Evolutionary conservation across 2,888 invertebrate genomes (phyloP), one percentile per base, ranked within the genome.

Genomic region (Heliconius ismenius): DNA sequence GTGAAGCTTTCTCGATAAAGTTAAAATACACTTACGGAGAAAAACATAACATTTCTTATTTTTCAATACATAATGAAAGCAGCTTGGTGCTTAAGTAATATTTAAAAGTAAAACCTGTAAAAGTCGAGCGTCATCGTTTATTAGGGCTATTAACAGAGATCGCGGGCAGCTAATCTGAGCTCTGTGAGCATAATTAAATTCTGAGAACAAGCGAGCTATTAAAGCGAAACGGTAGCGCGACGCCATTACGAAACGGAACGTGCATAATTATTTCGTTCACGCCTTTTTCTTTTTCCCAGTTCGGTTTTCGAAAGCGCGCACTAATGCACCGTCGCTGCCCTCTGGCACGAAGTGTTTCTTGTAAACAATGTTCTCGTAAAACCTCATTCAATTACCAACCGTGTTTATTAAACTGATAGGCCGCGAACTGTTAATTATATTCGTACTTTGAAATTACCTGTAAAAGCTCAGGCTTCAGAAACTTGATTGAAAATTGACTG

Each of bases 241-340:
- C 90, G 89, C 91, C 92, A 94, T 93, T 93, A 92, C 91, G 88
- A 90, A 91, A 93, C 91, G 91, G 92, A 93, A 93, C 93, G 93
- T 93, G 91, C 89, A 93, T 94, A 94, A 94, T 94, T 93, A 93
- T 94, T 94, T 94, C 91, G 93, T 93, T 93, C 92, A 91, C 91
- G 90, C 90, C 88, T 90, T 92, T 91, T 90, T 90, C 86, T 87
- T 82, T 85, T 91, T 89, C 86, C 86, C 86, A 88, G 88, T 91
- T 91, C 89, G 90, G 91, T 90, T 91, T 92, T 91, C 89, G 91
- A 90, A 91, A 89, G 88, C 86, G 83, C 86, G 86, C 89, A 88
- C 91, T 94, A 93, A 93, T 92, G 91, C 86, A 85, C 84, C 93
- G 90, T 90, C 90, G 84, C 92, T 87, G 88, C 86, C 85, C 85